phyloP scores from a whole-genome alignment of 1,140 invertebrate genomes.

The Orussus abietinus region DNA sequence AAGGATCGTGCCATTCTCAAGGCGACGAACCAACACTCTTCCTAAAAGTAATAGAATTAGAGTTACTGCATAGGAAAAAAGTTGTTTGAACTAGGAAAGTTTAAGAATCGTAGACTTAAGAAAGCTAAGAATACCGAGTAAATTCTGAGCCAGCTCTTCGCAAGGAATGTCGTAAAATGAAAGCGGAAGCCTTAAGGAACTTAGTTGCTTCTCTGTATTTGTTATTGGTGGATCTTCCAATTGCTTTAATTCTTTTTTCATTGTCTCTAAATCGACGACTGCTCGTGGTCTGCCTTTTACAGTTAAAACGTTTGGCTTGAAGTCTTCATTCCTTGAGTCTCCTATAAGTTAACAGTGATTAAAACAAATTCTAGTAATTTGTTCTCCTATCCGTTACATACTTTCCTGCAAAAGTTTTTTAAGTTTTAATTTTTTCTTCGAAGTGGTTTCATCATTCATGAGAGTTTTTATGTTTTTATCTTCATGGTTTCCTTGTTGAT shows the following conservation, averaged over 20 bases:
- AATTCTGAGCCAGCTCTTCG: constrained; percentile 55
- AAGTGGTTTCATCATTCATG: no score
- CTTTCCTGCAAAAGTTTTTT: no score
- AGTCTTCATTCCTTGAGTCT: no score
- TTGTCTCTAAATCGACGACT: constrained; percentile 31
- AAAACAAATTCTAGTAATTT: no score
- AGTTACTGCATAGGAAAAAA: constrained; percentile 4
- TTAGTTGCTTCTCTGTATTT: constrained; percentile 32
- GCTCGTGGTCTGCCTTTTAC: constrained; percentile 22
- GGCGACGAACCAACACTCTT: constrained; percentile 60
- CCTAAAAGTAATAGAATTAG: constrained; percentile 26
- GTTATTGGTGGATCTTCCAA: constrained; percentile 41
- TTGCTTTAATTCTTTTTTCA: constrained; percentile 37
- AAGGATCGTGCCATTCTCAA: constrained; percentile 55
- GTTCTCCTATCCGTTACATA: no score
- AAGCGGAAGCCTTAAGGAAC: constrained; percentile 28
- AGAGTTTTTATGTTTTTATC: no score
- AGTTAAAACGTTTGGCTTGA: no score
- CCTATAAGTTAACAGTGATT: no score
- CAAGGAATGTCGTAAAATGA: constrained; percentile 50
- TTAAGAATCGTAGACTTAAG: not conserved
- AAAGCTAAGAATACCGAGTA: constrained; percentile 56
- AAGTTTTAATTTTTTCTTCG: no score
- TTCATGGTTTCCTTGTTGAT: no score
- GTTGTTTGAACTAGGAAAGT: constrained; percentile 6